Base-by-base conservation (phyloP, 2,888 invertebrate species). In the Caradrina kadenii region DNA sequence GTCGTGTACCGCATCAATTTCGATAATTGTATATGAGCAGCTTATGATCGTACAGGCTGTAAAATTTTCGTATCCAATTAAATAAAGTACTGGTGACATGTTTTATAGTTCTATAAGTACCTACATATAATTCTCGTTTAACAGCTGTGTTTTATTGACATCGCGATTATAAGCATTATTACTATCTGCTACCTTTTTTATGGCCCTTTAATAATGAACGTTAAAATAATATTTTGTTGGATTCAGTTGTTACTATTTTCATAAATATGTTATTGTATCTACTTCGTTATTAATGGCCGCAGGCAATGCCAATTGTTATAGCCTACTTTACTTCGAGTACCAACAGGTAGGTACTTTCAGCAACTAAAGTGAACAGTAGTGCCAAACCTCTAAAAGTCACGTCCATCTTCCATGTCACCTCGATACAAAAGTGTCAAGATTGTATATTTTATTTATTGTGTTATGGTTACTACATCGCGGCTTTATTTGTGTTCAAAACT, bases 11-110 rank as follows among this genome's bases (percentile, higher is more conserved):
- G 42, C 64, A 73, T 66, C 52, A 58, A 70, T 79, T 63, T 69
- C 55, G 50, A 72, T 72, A 67, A 74, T 77, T 64, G 65, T 64
- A 58, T 26, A 60, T 66, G 77, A 73, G 53, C 26, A 62, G 66
- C 66, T 69, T 71, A 69, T 70, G 69, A 72, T 58, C 58, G 15
- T 21, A 54, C 35, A 64, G 61, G 53, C 54, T 35, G 63, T 82
- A 81, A 82, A 79, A 70, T 69, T 54, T 58, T 70, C 60, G 54
- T 73, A 68, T 76, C 53, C 69, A 72, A 69, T 81, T 73, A 73
- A 79, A 74, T 81, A 71, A 73, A 79, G 73, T 68, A 69, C 45
- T 67, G 35, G 50, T 73, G 59, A 58, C 60, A 69, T 61, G 50
- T 52, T 66, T 63, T 73, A 74, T 70, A 60, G 74, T 69, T 55